Evolutionary conservation across 2,113 vertebrate species (phyloP), one percentile per base, ranked within the genome.

Genomic region (Solea senegalensis): DNA sequence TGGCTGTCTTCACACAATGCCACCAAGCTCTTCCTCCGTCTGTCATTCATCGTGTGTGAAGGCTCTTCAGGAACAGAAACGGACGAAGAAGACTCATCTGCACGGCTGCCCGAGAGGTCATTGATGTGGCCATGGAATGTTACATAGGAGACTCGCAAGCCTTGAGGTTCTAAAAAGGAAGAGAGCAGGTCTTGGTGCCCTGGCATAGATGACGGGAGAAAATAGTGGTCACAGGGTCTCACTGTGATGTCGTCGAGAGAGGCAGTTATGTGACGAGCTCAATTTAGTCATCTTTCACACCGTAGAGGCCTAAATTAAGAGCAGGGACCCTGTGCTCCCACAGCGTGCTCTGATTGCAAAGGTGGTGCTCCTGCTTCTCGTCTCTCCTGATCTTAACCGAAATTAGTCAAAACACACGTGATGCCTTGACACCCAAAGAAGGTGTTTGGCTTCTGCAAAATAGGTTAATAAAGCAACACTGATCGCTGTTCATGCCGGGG

Each of bases 151-250:
- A 41, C 62, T 39, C 65, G 52, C 52, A n/a, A 21, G 60, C 73
- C 83, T 78, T 81, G 69, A 80, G 64, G 58, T 63, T 83, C 56
- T 68, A 67, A 74, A 39, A 64, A 78, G 67, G 63, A 78, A 74
- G 82, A 48, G 4, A 3, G 11, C 12, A 13, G 11, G 11, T 48
- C 14, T 48, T 60, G 57, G 39, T 84, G 74, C 68, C 77, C 80
- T 72, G 46, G 77, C 68, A 53, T 79, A 83, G 83, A 85, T 90
- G 85, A 88, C 89, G 81, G 87, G 72, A 86, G 82, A 88, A 90
- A 92, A 90, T 90, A 65, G 82, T 78, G 89, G 89, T 88, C 88
- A 89, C 69, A 83, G 84, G 89, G 84, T 72, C 71, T 66, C 26
- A 46, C 57, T 71, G 84, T 89, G 85, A 80, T 89, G 84, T 43